Evolutionary conservation across 1,140 invertebrate genomes (phyloP), one percentile per base, ranked within the genome.

Genomic region (Solen grandis): DNA sequence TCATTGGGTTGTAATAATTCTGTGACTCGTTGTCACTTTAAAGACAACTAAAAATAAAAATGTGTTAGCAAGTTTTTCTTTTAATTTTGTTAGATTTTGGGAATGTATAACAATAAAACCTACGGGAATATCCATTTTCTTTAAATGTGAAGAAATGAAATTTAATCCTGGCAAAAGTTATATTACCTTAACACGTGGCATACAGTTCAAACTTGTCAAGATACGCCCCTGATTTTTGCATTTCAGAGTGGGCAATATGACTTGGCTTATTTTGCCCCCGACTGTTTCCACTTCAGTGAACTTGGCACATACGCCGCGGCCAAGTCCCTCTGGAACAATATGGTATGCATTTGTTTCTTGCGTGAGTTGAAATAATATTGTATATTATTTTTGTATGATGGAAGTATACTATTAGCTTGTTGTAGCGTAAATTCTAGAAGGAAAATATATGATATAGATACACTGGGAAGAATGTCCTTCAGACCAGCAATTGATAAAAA

Each of bases 281-380:
- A 96, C 88, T 96, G 95, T 91, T 96, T 95, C 84, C 95, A 96
- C 85, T 81, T 88, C 2, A 95, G 94, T 85, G 94, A 95, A 84
- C 94, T 94, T 66, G 92, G 92, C 16, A 93, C 95, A 80, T 93
- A 94, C 0, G 89, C 87, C 88, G 92, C 84, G 5, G 88, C 85
- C 14, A 84, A 82, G 33, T 87, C 84, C 19, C 83, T 89, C 1
- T 89, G 88, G 88, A 89, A 89, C 52, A 88, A 88, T 68, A 85
- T 89, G 88, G 88, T 89, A 62, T 27, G 70, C 16, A 2, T 27
- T 41, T 5, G 63, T 38, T 22, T 13, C 13, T 59, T 59, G 8
- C 25, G 27, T 22, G 10, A 13, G 57, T 22, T 29, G 8, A 10
- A 13, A 22, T 59, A 10, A 29, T 22, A 22, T 59, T 22, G n/a